Evolutionary conservation across 1,140 invertebrate genomes (phyloP), one percentile per base, ranked within the genome.

Genomic region (Drosophila orosa): DNA sequence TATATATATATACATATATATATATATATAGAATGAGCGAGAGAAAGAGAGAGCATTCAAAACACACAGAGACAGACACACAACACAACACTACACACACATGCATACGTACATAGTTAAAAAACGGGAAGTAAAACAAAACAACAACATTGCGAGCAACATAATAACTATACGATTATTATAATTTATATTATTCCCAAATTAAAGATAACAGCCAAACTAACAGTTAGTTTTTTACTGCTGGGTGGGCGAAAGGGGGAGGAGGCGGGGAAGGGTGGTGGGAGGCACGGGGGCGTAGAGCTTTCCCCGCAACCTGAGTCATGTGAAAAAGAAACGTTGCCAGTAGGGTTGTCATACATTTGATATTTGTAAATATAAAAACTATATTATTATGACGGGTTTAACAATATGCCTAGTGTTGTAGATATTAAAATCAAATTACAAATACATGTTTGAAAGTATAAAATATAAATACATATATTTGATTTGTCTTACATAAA

Each of bases 121-220:
- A 81, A 56, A 71, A 54, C 31, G 85, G 85, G 85, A 90, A 89
- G 77, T 84, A 78, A 89, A 87, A 83, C 84, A 87, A 86, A 86
- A 79, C 71, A 86, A 86, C 82, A 86, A 79, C 80, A 83, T 83
- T 89, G 86, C 77, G 67, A 80, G 69, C 77, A 89, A 72, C 77
- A 89, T 87, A 87, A 89, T 89, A 85, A 84, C 65, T 89, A 87
- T 80, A 84, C 78, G 67, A 87, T 87, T 89, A 89, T 90, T 89
- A 89, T 89, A 84, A 90, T 90, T 89, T 90, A 84, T 89, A 89
- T 89, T 89, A 89, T 90, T 89, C 84, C 84, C 85, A 89, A 89
- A 89, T 89, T 89, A 89, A 89, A 89, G 80, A 87, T 87, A 87
- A 87, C 79, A 84, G 80, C 84, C 85, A 89, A 89, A 86, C 80